These are phyloP conservation scores for Drosophila sulfurigaster DNA, from an alignment of 1,140 invertebrate species.

Conservation along the genomic window DNA sequence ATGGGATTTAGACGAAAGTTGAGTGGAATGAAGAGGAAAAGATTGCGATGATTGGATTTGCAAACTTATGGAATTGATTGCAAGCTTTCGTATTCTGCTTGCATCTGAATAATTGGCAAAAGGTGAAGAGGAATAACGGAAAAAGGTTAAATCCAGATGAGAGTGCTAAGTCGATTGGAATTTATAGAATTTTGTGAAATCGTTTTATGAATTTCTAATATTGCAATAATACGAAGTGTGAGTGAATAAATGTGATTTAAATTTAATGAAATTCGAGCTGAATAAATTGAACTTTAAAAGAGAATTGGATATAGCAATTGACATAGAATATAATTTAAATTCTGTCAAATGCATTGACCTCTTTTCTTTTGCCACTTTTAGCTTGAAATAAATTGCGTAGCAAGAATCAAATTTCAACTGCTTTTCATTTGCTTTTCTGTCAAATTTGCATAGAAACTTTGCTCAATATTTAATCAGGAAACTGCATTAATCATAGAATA, in stretches of 20 bases:
- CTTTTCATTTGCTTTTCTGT: not conserved
- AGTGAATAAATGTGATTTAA: too few species aligned
- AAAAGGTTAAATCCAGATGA: too few species aligned
- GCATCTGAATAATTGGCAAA: not conserved
- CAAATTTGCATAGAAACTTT: not conserved
- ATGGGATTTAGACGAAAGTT: not conserved
- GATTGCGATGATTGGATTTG: not conserved
- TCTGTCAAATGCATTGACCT: too few species aligned
- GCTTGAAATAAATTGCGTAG: not conserved
- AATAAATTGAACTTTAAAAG: too few species aligned
- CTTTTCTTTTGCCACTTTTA: too few species aligned
- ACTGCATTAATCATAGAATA: conserved; percentile 10
- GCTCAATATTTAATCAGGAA: conserved; percentile 3
- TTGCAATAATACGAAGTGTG: too few species aligned
- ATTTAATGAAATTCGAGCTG: too few species aligned
- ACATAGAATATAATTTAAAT: too few species aligned
- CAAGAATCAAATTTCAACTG: not conserved
- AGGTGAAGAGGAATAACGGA: not conserved
- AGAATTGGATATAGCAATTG: too few species aligned
- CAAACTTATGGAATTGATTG: not conserved
- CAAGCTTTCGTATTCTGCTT: not conserved
- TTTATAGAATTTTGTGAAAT: too few species aligned
- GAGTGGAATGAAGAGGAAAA: not conserved
- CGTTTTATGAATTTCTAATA: too few species aligned
- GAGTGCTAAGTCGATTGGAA: too few species aligned